Base-by-base conservation (phyloP, 2,113 vertebrate species). In the Laterallus jamaicensis region DNA sequence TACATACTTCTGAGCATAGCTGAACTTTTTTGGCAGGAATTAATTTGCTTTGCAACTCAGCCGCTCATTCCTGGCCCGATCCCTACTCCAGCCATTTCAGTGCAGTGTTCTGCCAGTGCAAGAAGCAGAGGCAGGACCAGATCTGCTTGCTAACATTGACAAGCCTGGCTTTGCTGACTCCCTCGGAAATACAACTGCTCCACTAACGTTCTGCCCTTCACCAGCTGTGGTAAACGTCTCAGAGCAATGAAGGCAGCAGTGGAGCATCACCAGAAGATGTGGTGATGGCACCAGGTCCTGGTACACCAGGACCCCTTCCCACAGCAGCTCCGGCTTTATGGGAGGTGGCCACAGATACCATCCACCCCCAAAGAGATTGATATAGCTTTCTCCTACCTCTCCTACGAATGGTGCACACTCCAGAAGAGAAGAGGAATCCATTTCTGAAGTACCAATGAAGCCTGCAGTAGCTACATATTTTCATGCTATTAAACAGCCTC, bases 1-100 rank as follows among this genome's bases (percentile, higher is more conserved):
- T 94, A 84, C 97, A 97, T 97, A 97, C 96, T 98, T 98, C 93
- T 93, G 92, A 97, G 95, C 96, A 97, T 98, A 96, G 96, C 98
- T 97, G 97, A 98, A 96, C 96, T 98, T 97, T 95, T 97, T 93
- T 97, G 98, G 97, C 97, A 95, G 93, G 84, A 96, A 94, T 97
- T 96, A 78, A 96, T 97, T 94, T 94, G 91, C 89, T 92, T 96
- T 93, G 96, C 96, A 97, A 97, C 95, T 98, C 96, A 94, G 93
- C 94, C 95, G 9, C 86, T 96, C 95, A 73, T 96, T 97, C 92
- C 91, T 94, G 93, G 92, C 93, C 93, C 50, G 3, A 47, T 96
- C 93, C 88, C 94, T 93, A 35, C 88, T 96, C 74, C 91, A 87
- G 86, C 79, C 74, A 89, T 92, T 94, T 87, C 92, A 95, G 91